A percentile compares a stretch with the other conserved stretches of the same genome.
Conservation (phyloP, 2,797 vertebrate genomes). For the Calcarius lapponicus region DNA sequence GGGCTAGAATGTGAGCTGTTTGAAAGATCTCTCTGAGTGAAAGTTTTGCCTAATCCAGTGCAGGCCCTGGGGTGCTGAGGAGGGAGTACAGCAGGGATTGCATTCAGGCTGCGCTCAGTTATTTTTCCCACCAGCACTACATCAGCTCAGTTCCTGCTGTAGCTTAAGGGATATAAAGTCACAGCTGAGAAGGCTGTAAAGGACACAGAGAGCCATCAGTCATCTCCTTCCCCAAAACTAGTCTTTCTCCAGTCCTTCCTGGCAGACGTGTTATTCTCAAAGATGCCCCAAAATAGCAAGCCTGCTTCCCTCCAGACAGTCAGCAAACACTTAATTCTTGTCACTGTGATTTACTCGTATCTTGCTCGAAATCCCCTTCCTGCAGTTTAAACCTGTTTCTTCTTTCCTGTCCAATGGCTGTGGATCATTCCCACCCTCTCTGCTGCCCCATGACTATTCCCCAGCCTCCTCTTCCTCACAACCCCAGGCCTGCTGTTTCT, state of each 20-base stretch:
- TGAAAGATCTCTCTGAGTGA: not conserved
- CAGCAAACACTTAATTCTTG: slow-evolving; percentile 60
- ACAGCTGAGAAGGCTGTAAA: slow-evolving; percentile 36
- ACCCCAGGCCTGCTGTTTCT: not conserved
- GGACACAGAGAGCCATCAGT: not conserved
- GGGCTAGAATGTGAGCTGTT: not conserved
- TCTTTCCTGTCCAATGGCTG: slow-evolving; percentile 20
- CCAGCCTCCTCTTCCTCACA: not conserved
- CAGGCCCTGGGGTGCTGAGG: not conserved
- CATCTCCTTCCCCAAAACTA: not conserved
- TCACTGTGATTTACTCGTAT: slow-evolving; percentile 42
- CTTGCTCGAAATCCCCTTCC: slow-evolving; percentile 37
- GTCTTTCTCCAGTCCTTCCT: not conserved
- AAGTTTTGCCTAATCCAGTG: not conserved
- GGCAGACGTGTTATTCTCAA: not conserved
- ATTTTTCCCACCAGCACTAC: not conserved
- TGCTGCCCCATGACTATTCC: not conserved
- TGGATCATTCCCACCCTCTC: not conserved
- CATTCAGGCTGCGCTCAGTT: not conserved
- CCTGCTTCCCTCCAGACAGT: not conserved
- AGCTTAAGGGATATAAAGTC: not conserved
- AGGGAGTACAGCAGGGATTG: not conserved
- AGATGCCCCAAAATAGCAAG: slow-evolving; percentile 1
- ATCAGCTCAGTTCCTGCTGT: not conserved
- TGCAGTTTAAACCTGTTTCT: slow-evolving; percentile 35